Base-by-base conservation (phyloP, 2,797 vertebrate species). In the Halcyon chelicuti region DNA sequence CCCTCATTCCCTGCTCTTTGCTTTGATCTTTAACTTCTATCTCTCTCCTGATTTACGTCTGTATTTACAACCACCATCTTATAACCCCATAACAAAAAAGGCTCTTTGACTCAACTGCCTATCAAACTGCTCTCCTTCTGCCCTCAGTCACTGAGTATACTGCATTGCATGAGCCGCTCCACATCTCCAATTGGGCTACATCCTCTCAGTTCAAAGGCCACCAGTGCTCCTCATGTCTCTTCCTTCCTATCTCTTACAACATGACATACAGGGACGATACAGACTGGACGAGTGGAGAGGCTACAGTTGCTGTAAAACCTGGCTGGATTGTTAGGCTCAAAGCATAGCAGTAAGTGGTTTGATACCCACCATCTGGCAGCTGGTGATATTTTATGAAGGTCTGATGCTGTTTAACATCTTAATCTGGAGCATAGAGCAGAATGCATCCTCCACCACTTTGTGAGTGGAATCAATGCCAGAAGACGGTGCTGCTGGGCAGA, bases 11-110 rank as follows among this genome's bases (percentile, higher is more conserved):
- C 72, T 67, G 78, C 67, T 92, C 84, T 78, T 80, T 77, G 65
- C 72, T 89, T 92, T 91, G 61, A 85, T 87, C 72, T 94, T 65
- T 74, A 74, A 40, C 77, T 88, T 67, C 84, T 78, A 1, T 52
- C 67, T 92, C 57, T 67, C 52, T 63, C 49, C 85, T 75, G 92
- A 75, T 78, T 94, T 51, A 23, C 10, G 0, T 26, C 86, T 62
- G 57, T 54, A 31, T 78, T 91, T 86, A 33, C 86, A 93, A 16
- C 14, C 60, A 46, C 61, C 1, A 4, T 17, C 40, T 49, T 51
- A 40, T 29, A 85, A 4, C 52, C 60, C 47, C 67, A 12, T 18
- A 11, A 25, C 46, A 77, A 21, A 54, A 44, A 39, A 28, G 8
- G 16, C 40, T 55, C 72, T 28, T 29, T 31, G 47, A 42, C 35